phyloP scores from a whole-genome alignment of 2,888 invertebrate species.

The Terebella lapidaria region DNA sequence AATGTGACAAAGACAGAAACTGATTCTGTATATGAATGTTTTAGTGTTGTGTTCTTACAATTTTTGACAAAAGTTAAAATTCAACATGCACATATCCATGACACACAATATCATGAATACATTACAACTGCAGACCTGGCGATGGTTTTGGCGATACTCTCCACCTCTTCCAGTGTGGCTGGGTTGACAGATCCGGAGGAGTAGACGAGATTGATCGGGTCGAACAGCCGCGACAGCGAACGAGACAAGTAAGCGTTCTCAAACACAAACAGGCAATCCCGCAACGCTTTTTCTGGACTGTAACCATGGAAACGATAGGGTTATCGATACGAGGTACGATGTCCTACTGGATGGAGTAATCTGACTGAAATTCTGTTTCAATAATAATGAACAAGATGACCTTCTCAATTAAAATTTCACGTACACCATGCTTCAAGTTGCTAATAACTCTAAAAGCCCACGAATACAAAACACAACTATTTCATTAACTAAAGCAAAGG shows the following conservation, averaged over 20 bases:
- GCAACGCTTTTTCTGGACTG: conserved; percentile 54
- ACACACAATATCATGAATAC: neutral
- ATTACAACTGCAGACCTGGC: conserved; percentile 34
- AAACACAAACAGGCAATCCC: conserved; percentile 62
- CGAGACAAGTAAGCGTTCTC: conserved; percentile 81
- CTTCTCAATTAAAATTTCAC: too few species aligned
- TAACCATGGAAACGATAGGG: conserved; percentile 18
- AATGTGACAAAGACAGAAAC: too few species aligned
- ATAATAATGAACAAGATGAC: too few species aligned
- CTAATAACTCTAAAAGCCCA: too few species aligned
- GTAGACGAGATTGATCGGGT: conserved; percentile 80
- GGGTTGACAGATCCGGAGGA: conserved; percentile 58
- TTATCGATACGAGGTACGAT: too few species aligned
- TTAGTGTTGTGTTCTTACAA: too few species aligned
- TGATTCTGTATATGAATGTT: too few species aligned
- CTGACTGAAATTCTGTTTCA: neutral
- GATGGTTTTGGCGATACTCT: conserved; percentile 58
- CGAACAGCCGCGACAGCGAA: conserved; percentile 75
- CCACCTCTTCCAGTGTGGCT: conserved; percentile 73
- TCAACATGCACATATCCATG: neutral
- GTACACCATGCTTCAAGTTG: too few species aligned
- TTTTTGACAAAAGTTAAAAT: too few species aligned
- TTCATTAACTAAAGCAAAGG: too few species aligned
- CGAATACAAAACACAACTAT: too few species aligned
- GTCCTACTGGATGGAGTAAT: too few species aligned